Conservation (phyloP, 2,888 invertebrate species). For the Taphrorychus bicolor region DNA sequence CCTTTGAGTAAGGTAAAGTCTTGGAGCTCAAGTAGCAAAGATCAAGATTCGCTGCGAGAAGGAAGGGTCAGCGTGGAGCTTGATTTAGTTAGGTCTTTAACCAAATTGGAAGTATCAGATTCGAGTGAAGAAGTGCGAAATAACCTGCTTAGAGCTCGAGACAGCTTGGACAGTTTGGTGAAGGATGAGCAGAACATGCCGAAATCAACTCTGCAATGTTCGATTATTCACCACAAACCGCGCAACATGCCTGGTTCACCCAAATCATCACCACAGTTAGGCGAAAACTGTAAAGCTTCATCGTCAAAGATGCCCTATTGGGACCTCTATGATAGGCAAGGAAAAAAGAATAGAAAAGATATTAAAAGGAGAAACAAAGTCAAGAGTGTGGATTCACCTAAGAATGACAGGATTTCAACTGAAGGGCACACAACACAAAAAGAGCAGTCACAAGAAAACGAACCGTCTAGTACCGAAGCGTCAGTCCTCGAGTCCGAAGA, state of each 20-base stretch:
- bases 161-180: slow-evolving; percentile 53
- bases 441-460: slow-evolving; percentile 8
- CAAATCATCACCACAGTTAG: slow-evolving; percentile 45
- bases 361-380: slow-evolving; percentile 46
- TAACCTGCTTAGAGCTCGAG: slow-evolving; percentile 49
- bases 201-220: slow-evolving; percentile 19
- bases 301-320: slow-evolving; percentile 48
- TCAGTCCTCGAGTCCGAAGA: slow-evolving; percentile 40
- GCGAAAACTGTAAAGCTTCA: slow-evolving; percentile 36
- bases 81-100: slow-evolving; percentile 39
- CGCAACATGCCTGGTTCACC: slow-evolving; percentile 43
- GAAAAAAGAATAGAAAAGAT: slow-evolving; percentile 52
- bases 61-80: slow-evolving; percentile 41
- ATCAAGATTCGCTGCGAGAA: slow-evolving; percentile 39
- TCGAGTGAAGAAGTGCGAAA: slow-evolving; percentile 22
- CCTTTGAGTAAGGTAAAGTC: slow-evolving; percentile 46
- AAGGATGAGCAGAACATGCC: slow-evolving; percentile 47
- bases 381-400: slow-evolving; percentile 34
- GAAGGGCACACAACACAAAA: neutral
- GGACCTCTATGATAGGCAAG: slow-evolving; percentile 54
- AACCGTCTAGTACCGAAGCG: slow-evolving; percentile 31
- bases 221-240: slow-evolving; percentile 22
- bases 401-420: slow-evolving; percentile 28
- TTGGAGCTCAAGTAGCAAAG: slow-evolving; percentile 5
- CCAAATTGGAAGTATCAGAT: slow-evolving; percentile 35